These are phyloP conservation scores for Chlorodrepanis virens DNA, from an alignment of 2,113 vertebrate species.

Conservation along the genomic window DNA sequence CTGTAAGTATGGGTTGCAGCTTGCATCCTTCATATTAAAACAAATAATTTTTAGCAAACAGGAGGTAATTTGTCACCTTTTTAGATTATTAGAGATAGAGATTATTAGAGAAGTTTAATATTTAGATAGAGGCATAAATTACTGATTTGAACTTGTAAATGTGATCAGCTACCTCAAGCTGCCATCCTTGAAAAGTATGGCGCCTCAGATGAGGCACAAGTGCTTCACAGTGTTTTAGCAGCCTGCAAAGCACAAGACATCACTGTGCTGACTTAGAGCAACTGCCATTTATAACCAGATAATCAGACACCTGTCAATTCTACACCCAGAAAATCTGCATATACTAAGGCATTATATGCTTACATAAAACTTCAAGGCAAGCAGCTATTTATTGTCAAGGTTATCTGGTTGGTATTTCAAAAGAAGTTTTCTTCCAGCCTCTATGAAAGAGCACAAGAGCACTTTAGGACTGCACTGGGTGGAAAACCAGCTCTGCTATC, in stretches of 20 bases:
- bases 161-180: neutral
- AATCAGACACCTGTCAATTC: neutral
- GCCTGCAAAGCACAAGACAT: neutral
- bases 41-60: neutral
- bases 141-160: neutral
- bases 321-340: neutral
- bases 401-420: neutral
- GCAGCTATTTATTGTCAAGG: neutral
- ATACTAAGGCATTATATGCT: neutral
- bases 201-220: neutral
- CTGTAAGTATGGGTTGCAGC: neutral
- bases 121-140: neutral
- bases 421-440: neutral
- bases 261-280: neutral
- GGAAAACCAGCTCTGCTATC: neutral
- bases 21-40: neutral
- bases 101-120: neutral
- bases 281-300: neutral
- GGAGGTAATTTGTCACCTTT: rapidly evolving
- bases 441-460: neutral
- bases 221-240: neutral
- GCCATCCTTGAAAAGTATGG: neutral
- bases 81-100: neutral
- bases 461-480: neutral
- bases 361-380: neutral